Percentiles rank a stretch among this genome's conserved stretches.
Evolutionary conservation across 1,140 invertebrate genomes (phyloP).

Genomic region (Halyomorpha halys): DNA sequence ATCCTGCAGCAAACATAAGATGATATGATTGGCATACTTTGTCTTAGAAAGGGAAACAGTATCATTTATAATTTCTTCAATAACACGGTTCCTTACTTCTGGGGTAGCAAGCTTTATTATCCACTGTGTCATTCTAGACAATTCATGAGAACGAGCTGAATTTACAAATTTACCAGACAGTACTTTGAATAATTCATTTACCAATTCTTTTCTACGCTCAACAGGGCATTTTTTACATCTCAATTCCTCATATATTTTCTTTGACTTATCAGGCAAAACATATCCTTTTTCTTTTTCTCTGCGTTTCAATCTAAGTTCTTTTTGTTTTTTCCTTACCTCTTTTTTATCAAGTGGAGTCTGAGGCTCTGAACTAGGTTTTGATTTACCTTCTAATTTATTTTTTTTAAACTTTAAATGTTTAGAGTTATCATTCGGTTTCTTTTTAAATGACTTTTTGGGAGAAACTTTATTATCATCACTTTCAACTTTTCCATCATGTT

Average conservation of each 20-base stretch:
- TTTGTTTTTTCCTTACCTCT: constrained; percentile 19
- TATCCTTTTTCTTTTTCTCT: constrained; percentile 22
- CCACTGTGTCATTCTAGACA: constrained; percentile 79
- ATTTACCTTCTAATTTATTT: too few relatives aligned
- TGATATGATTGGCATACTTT: constrained; percentile 78
- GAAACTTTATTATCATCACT: too few relatives aligned
- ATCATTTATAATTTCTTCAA: constrained; percentile 59
- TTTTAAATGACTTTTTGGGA: too few relatives aligned
- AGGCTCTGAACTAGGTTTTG: background rate
- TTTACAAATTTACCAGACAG: background rate
- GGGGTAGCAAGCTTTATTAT: constrained; percentile 61
- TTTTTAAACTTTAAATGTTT: too few relatives aligned
- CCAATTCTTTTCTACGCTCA: constrained; percentile 7
- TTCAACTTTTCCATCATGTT: too few relatives aligned
- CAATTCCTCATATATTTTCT: constrained; percentile 23
- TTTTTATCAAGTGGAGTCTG: constrained; percentile 6
- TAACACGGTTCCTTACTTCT: constrained; percentile 56
- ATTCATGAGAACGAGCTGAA: constrained; percentile 52
- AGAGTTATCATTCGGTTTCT: too few relatives aligned
- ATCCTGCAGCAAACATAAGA: constrained; percentile 71
- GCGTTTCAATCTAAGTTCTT: constrained; percentile 14
- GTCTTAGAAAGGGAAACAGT: constrained; percentile 64
- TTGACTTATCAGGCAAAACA: constrained; percentile 14
- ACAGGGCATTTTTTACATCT: constrained; percentile 9
- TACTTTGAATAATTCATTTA: background rate